Conservation (phyloP, 2,888 invertebrate genomes). For the Hololepta plana region DNA sequence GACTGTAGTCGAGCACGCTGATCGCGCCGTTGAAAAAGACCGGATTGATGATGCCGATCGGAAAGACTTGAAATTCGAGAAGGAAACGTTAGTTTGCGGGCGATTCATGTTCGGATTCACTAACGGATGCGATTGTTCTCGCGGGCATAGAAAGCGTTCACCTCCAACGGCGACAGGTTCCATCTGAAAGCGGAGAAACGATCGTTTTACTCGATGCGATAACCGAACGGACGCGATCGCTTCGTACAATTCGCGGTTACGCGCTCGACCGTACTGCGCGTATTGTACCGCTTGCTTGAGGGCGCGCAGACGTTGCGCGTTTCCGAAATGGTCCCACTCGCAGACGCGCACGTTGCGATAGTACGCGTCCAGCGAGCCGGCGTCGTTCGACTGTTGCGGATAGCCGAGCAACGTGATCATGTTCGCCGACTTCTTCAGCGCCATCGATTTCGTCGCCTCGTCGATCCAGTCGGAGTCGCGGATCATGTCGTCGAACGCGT, state of each 20-base stretch:
- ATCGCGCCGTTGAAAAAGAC: conserved; percentile 19
- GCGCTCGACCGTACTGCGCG: conserved; percentile 15
- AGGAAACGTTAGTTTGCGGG: conserved; percentile 4
- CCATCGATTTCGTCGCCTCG: conserved; percentile 26
- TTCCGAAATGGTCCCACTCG: conserved; percentile 23
- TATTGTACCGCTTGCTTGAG: conserved; percentile 20
- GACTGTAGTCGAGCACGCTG: conserved; percentile 34
- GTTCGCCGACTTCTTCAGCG: conserved; percentile 29
- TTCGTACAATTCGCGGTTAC: conserved; percentile 16
- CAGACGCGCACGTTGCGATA: conserved; percentile 23
- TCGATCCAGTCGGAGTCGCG: conserved; percentile 34
- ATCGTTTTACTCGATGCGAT: background rate
- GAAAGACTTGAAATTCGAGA: conserved; percentile 17
- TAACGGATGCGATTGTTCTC: conserved; percentile 30
- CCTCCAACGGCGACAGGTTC: conserved; percentile 31
- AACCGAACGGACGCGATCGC: conserved; percentile 3
- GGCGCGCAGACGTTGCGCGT: conserved; percentile 19
- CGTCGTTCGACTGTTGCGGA: conserved; percentile 18
- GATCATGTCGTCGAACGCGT: conserved; percentile 28
- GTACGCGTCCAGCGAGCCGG: conserved; percentile 17
- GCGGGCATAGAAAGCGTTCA: conserved; percentile 46
- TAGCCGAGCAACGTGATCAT: conserved; percentile 24
- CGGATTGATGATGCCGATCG: conserved; percentile 21
- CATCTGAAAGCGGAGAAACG: conserved; percentile 16
- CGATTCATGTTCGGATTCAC: conserved; percentile 12